Evolutionary conservation across 2,797 vertebrate genomes (phyloP).

Genomic region (Lycodopsis pacificus): DNA sequence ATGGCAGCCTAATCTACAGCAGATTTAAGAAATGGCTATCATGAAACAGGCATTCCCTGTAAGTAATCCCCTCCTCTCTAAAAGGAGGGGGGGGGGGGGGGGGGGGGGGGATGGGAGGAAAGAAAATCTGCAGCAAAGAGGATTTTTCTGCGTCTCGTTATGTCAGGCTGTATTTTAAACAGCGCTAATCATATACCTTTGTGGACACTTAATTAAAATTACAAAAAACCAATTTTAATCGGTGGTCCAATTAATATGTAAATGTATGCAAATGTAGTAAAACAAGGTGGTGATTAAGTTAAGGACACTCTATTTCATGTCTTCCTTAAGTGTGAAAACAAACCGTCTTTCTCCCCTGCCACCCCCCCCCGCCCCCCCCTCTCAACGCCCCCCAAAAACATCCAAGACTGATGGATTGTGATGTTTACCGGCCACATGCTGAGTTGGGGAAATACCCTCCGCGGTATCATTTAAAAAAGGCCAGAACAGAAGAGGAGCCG

Average conservation of each 20-base stretch:
- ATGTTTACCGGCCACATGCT: constrained; percentile 92
- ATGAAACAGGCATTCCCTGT: constrained; percentile 99
- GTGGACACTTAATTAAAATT: constrained; percentile 99
- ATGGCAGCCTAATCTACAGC: constrained; percentile 97
- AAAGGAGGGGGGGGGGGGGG: constrained; percentile 34
- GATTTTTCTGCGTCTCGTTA: constrained; percentile 91
- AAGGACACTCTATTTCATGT: constrained; percentile 99
- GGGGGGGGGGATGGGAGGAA: constrained; percentile 72
- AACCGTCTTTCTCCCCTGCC: constrained; percentile 86
- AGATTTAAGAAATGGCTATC: constrained; percentile 96
- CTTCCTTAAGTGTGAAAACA: constrained; percentile 99
- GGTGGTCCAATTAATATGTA: constrained; percentile 99
- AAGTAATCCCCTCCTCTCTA: constrained; percentile 93
- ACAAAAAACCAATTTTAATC: constrained; percentile 99
- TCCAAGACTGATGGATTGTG: constrained; percentile 94
- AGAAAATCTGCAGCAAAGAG: constrained; percentile 68
- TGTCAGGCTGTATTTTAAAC: constrained; percentile 99
- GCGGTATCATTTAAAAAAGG: constrained; percentile 53
- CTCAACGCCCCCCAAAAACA: constrained; percentile 69
- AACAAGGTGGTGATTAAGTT: constrained; percentile 99
- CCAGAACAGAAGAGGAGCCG: constrained; percentile 3
- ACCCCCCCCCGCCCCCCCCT: constrained; percentile 29
- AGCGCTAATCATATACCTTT: constrained; percentile 99
- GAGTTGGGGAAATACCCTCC: constrained; percentile 77
- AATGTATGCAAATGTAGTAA: constrained; percentile 99